phyloP scores from a whole-genome alignment of 2,888 invertebrate species.

The Dynastes maya region DNA sequence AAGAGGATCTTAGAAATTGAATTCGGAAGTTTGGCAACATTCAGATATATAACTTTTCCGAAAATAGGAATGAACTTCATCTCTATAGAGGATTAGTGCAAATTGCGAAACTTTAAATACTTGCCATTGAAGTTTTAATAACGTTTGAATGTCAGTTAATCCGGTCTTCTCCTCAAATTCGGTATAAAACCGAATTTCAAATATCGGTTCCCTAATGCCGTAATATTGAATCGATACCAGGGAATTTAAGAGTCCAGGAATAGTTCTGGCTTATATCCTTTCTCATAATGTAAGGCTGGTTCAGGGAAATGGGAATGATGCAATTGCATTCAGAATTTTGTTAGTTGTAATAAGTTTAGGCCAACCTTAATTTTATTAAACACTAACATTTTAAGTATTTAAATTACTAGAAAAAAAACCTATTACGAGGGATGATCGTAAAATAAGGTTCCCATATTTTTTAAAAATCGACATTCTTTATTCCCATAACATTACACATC shows the following conservation, averaged over 20 bases:
- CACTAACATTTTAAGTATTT: no score
- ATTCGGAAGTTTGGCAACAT: conserved; percentile 36
- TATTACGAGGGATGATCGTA: no score
- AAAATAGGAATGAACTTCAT: conserved; percentile 30
- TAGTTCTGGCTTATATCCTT: no score
- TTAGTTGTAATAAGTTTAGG: no score
- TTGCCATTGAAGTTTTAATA: conserved; percentile 45
- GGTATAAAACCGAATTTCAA: conserved; percentile 18
- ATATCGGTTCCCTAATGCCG: background rate
- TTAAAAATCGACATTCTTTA: no score
- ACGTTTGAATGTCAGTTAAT: conserved; percentile 38
- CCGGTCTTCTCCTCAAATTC: conserved; percentile 15
- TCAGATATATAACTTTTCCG: conserved; percentile 37
- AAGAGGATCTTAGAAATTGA: conserved; percentile 40
- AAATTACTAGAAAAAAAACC: no score
- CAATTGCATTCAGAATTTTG: no score
- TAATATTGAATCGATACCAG: background rate
- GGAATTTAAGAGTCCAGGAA: background rate
- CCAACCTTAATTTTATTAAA: no score
- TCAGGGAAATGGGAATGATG: no score
- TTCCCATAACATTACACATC: no score
- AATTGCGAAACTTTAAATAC: conserved; percentile 44
- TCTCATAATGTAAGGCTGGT: no score
- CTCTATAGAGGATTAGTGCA: conserved; percentile 39
- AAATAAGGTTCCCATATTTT: no score